phyloP scores from a whole-genome alignment of 2,888 invertebrate species.

The Drosophila neonasuta region DNA sequence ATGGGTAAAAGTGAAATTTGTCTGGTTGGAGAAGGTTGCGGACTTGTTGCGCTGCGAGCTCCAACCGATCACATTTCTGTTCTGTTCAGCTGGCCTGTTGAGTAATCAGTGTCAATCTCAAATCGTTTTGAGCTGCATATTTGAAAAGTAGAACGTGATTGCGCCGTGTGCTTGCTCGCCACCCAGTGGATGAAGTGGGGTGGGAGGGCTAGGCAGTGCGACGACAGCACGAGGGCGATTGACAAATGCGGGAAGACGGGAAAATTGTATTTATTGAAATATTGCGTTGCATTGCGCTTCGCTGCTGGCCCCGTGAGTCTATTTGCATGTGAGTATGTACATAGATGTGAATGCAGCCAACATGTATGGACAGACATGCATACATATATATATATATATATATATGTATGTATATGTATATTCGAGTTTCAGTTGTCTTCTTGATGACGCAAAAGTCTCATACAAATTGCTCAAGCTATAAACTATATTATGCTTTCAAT shows the following conservation, averaged over 20 bases:
- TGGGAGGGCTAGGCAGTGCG: background rate
- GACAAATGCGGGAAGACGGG: constrained; percentile 5
- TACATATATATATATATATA: background rate
- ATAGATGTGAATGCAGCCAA: constrained; percentile 4
- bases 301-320: constrained; percentile 6
- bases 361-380: constrained; percentile 8
- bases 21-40: constrained; percentile 20
- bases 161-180: constrained; percentile 24
- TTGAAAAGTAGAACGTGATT: constrained; percentile 70
- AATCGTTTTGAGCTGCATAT: constrained; percentile 66
- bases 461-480: background rate
- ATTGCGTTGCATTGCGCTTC: constrained; percentile 17
- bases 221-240: background rate
- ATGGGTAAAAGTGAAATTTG: constrained; percentile 67
- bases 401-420: background rate
- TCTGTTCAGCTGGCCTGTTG: constrained; percentile 44
- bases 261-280: constrained; percentile 2
- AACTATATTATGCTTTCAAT: constrained; percentile 1
- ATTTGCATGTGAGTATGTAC: background rate
- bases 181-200: background rate
- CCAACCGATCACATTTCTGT: constrained; percentile 62
- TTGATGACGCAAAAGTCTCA: constrained; percentile 11
- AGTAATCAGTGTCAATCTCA: constrained; percentile 69
- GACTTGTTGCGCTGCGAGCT: constrained; percentile 31
- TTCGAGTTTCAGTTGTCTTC: constrained; percentile 5